Percentiles rank a stretch among this genome's conserved stretches.
Evolutionary conservation across 2,888 invertebrate genomes (phyloP).

Genomic region (Noctua janthe): DNA sequence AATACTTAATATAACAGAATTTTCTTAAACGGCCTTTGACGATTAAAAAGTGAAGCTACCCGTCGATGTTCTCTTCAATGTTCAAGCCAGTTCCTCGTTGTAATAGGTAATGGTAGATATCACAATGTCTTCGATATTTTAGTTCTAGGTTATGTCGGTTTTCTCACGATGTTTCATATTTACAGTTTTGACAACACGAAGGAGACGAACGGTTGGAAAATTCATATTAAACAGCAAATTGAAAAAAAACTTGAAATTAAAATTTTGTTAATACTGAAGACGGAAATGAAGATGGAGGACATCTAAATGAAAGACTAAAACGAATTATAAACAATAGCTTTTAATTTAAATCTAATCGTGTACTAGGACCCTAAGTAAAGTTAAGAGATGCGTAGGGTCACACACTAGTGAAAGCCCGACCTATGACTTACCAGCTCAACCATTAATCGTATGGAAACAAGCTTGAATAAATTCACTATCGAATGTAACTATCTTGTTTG

Average conservation of each 20-base stretch:
- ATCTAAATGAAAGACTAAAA: background rate
- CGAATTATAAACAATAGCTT: background rate
- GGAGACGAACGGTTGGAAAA: background rate
- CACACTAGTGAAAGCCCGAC: constrained; percentile 63
- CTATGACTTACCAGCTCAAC: constrained; percentile 50
- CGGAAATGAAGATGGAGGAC: background rate
- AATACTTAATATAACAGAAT: background rate
- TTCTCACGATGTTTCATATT: background rate
- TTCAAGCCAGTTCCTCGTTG: background rate
- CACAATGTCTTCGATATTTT: background rate
- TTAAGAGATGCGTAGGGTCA: constrained; percentile 45
- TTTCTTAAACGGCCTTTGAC: background rate
- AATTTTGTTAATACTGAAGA: background rate
- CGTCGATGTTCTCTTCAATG: too few species aligned
- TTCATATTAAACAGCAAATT: background rate
- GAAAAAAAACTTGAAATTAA: background rate
- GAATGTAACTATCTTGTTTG: constrained; percentile 56
- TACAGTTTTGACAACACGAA: background rate
- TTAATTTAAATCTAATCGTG: constrained; percentile 3
- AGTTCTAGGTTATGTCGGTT: background rate
- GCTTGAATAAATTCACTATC: constrained; percentile 62
- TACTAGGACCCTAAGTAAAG: constrained; percentile 11
- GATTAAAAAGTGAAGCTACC: background rate
- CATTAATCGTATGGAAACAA: constrained; percentile 57
- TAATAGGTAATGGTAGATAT: background rate